These are phyloP conservation scores for Plecturocebus donacophilus DNA, from an alignment of 2,113 vertebrate genomes.

Conservation along the genomic window DNA sequence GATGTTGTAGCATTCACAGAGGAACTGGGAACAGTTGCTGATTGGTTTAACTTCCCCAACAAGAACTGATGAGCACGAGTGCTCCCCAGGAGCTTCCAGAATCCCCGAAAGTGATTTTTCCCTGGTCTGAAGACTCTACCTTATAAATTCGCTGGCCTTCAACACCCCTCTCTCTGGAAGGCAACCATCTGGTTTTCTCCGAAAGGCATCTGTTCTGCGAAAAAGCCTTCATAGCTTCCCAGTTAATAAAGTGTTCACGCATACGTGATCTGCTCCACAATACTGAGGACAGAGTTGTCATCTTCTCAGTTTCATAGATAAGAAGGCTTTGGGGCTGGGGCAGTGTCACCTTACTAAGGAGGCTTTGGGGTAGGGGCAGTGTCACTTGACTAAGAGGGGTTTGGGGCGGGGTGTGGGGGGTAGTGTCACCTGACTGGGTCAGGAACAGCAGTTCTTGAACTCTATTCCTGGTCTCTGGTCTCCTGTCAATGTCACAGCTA, in stretches of 20 bases:
- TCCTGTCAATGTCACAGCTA: neutral
- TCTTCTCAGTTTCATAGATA: neutral
- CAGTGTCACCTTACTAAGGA: too few relatives aligned
- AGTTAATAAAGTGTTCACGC: neutral
- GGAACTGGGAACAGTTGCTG: neutral
- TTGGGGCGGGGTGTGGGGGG: neutral
- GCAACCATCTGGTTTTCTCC: neutral
- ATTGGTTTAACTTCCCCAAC: constrained; percentile 67
- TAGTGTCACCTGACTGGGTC: neutral
- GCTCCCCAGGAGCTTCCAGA: neutral
- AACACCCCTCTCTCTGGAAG: too few relatives aligned
- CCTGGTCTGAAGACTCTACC: neutral
- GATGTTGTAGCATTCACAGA: constrained; percentile 35
- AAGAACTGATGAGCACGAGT: constrained; percentile 69
- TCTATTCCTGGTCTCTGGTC: neutral
- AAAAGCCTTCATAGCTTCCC: neutral
- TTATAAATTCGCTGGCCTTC: neutral
- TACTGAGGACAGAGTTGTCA: neutral
- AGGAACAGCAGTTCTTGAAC: neutral
- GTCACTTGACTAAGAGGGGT: neutral
- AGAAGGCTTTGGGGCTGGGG: neutral
- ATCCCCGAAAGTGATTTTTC: neutral
- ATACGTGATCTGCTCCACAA: rapidly evolving
- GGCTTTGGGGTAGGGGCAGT: neutral
- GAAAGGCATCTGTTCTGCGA: rapidly evolving